Base-by-base conservation (phyloP, 1,140 invertebrate genomes). In the Sarcophaga peregrina region DNA sequence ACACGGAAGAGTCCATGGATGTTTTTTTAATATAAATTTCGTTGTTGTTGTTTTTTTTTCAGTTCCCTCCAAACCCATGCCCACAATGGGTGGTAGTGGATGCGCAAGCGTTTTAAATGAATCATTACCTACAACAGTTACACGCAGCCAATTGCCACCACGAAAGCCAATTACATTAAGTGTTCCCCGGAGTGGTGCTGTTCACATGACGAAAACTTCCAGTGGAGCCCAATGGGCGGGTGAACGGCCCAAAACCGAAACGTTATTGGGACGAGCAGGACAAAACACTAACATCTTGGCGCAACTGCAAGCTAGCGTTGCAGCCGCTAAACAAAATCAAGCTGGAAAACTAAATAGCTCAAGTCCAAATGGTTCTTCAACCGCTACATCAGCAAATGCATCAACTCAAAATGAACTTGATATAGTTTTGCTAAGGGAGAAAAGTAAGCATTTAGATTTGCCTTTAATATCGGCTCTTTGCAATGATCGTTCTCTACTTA, bases 381-480 rank as follows among this genome's bases (percentile, higher is more conserved):
- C 11, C 84, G 83, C 68, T 84, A 81, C 58, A 78, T 1, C 10
- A 81, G 13, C 54, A 5, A 68, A 54, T 5, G 81, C 46, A 17
- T 46, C 78, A 83, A 8, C 86, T 84, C 72, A 85, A 6, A 87
- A 86, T 82, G 84, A 87, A 87, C 90, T 97, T 85, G 96, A 96
- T 87, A 96, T 97, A 83, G 94, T 94, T 84, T 94, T 95, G 68
- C 91, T 97, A 58, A 92, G 96, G 48, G 96, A 97, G 90, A 96
- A 97, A 91, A 97, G 96, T 91, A 94, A 95, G 84, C 95, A 97
- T 86, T 91, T 97, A 84, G 96, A 97, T 90, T 91, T 98, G 86
- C 96, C 96, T 15, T 91, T 98, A 47, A 97, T 98, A 86, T 95
- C 96, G 58, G 96, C 96, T 6, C 91, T 98, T 76, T 98, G 96